Base-by-base conservation (phyloP, 2,888 invertebrate species). In the Temnothorax unifasciatus region DNA sequence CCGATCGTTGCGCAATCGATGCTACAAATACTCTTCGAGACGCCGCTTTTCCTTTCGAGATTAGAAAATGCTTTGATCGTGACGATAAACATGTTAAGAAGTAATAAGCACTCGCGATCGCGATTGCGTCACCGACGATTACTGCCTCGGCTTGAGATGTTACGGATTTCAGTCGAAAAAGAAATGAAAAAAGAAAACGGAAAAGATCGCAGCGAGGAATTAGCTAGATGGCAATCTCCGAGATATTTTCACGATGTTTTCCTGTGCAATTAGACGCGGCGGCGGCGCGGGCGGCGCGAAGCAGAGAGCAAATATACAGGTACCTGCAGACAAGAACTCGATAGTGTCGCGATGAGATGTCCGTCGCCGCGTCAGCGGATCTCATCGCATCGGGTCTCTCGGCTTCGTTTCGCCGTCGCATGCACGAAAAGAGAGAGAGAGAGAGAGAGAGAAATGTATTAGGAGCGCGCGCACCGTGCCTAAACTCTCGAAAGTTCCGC, bases 401-500 rank as follows among this genome's bases (percentile, higher is more conserved):
- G 52, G 29, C 15, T 29, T 73, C n/a, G 63, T 64, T 21, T 63
- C 54, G 25, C 44, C 6, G 11, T 29, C 11, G 29, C 41, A 6
- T 6, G 2, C 9, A 6, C 21, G 15, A 34, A n/a, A n/a, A n/a
- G n/a, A n/a, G n/a, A n/a, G n/a, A n/a, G 13, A 18, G 11, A 34
- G 34, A 29, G 3, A 18, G 11, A 34, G 34, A 29, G 3, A 38
- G 25, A 69, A 13, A 47, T 44, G 38, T 47, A 69, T 79, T 69
- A 79, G 59, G 18, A 57, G n/a, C 41, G 34, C 41, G 34, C 21
- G 57, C 4, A 38, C 52, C n/a, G 52, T 59, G 71, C 15, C 63
- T 76, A 85, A 85, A 69, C 76, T 81, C 29, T 61, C 34, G 88
- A 87, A 86, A 88, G 85, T 79, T 4, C 29, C 66, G 63, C 71